Base-by-base conservation (phyloP, 2,113 vertebrate species). In the Eudyptes chrysolophus region DNA sequence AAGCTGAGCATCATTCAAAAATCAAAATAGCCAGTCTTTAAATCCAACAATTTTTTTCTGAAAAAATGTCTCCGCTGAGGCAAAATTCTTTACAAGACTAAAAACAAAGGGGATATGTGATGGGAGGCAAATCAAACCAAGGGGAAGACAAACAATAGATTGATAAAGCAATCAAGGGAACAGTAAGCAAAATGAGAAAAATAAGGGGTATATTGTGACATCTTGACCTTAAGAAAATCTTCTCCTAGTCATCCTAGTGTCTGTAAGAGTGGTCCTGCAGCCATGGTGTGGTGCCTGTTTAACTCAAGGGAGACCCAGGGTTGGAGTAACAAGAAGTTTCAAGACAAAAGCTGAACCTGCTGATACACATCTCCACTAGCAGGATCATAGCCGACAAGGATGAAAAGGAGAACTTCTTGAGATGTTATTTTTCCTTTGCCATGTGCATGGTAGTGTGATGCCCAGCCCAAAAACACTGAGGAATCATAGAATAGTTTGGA, bases 101-200 rank as follows among this genome's bases (percentile, higher is more conserved):
- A 94, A 82, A 68, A 46, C 9, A 68, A 32, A 77, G 32, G 17
- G 38, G 60, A 60, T 95, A 82, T 26, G 18, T 94, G n/a, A 57
- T 22, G 40, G n/a, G 68, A 96, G 58, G 71, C 10, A 74, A 94
- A 93, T 95, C 49, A 96, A 87, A 89, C 42, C 44, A 55, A 72
- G 19, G 72, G 51, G 65, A 44, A 68, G 51, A 40, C 54, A 60
- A 93, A 90, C 58, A 85, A 40, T n/a, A 87, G 58, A 36, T 71
- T 88, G 62, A 92, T 24, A 87, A 96, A 77, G 36, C 52, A 89
- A 78, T 84, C 60, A 93, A 86, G 65, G 48, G 80, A 80, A 27
- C 40, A 38, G 30, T 80, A 89, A 70, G 51, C 36, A 85, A 91
- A 80, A 49, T 77, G 44, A 44, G 79, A 62, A 71, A 74, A 84